phyloP scores from a whole-genome alignment of 2,113 vertebrate species.

The Prochilodus magdalenae region DNA sequence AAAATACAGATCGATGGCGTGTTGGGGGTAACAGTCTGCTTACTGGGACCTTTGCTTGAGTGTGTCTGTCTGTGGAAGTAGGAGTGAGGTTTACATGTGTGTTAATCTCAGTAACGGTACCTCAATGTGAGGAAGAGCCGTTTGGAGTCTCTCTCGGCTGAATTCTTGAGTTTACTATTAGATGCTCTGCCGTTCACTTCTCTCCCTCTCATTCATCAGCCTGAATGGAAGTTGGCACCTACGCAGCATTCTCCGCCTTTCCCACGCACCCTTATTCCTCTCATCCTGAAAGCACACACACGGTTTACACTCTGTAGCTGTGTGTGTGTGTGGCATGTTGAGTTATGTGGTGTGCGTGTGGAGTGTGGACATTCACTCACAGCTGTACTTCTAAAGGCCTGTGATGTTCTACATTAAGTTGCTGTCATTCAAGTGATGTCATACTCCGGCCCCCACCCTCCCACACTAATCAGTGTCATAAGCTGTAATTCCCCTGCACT shows the following conservation, averaged over 20 bases:
- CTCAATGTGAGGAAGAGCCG: background rate
- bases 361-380: slow-evolving; percentile 28
- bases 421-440: slow-evolving; percentile 44
- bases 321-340: slow-evolving; percentile 52
- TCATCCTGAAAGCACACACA: slow-evolving; percentile 17
- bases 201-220: slow-evolving; percentile 75
- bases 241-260: slow-evolving; percentile 57
- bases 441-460: slow-evolving; percentile 11
- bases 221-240: slow-evolving; percentile 76
- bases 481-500: background rate
- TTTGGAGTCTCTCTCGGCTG: slow-evolving; percentile 39
- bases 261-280: slow-evolving; percentile 68
- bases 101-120: slow-evolving; percentile 60
- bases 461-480: slow-evolving; percentile 18
- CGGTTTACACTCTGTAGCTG: slow-evolving; percentile 15
- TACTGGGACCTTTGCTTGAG: background rate
- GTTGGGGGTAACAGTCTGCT: too few species aligned
- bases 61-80: slow-evolving; percentile 3
- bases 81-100: slow-evolving; percentile 53
- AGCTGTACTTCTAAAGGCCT: slow-evolving; percentile 38
- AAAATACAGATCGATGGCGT: too few species aligned
- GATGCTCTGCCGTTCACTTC: slow-evolving; percentile 69
- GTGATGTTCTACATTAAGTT: slow-evolving; percentile 41
- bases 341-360: slow-evolving; percentile 50
- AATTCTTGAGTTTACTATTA: slow-evolving; percentile 73